These are phyloP conservation scores for Pholis gunnellus DNA, from an alignment of 2,113 vertebrate species.

Conservation along the genomic window DNA sequence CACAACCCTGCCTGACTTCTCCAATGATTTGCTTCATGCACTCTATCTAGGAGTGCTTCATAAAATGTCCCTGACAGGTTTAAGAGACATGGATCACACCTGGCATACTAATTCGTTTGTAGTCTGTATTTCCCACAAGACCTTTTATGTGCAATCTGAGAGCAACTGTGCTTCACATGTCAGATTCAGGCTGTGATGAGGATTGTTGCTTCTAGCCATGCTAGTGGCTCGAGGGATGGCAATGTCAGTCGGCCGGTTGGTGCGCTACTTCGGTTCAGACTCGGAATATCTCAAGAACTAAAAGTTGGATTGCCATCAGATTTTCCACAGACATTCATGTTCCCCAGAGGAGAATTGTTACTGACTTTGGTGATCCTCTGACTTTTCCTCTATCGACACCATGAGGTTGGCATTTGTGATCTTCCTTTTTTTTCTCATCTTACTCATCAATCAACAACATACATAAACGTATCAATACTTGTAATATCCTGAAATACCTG, in stretches of 20 bases:
- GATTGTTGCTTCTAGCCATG: not conserved
- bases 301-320: not conserved
- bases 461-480: not conserved
- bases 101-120: conserved; percentile 42
- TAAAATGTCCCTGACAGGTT: conserved; percentile 45
- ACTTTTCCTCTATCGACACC: not conserved
- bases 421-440: not conserved
- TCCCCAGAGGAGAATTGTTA: not conserved
- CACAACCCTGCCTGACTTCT: conserved; percentile 5
- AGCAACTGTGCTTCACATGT: conserved; percentile 2
- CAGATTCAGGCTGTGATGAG: not conserved
- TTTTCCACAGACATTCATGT: not conserved
- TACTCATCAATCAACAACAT: not conserved
- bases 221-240: not conserved
- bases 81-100: conserved; percentile 31
- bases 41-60: conserved; percentile 17
- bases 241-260: not conserved
- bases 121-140: conserved; percentile 11
- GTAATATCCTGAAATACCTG: not conserved
- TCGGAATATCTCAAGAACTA: not conserved
- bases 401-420: not conserved
- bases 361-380: not conserved
- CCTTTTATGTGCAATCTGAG: not conserved
- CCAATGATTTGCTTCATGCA: conserved; percentile 34
- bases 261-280: not conserved